Percentiles rank a stretch among this genome's conserved stretches.
Conservation (phyloP, 2,113 vertebrate species). For the Accipiter cooperii region DNA sequence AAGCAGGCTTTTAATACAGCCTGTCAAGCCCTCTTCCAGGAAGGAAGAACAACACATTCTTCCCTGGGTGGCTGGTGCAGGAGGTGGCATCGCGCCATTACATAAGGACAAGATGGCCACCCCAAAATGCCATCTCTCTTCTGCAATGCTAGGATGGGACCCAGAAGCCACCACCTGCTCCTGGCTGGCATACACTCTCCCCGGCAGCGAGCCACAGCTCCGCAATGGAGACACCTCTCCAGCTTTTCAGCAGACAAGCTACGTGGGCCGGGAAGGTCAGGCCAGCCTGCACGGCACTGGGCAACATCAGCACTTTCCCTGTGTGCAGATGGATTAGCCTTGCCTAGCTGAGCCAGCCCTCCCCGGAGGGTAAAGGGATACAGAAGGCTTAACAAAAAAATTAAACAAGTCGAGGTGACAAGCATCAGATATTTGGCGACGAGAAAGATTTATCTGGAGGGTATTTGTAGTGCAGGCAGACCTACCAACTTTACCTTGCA, state of each 20-base stretch:
- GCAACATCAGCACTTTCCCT: background rate
- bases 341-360: background rate
- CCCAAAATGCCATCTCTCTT: background rate
- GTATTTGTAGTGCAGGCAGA: background rate
- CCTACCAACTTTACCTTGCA: background rate
- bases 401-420: background rate
- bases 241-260: background rate
- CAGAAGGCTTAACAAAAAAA: background rate
- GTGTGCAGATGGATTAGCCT: background rate
- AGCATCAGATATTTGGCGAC: background rate
- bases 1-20: background rate
- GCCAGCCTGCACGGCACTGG: background rate
- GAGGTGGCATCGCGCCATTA: background rate
- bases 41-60: background rate
- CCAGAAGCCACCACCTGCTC: background rate
- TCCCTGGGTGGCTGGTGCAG: background rate
- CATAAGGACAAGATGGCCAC: conserved; percentile 16
- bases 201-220: accelerated
- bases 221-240: accelerated
- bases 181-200: accelerated
- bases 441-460: background rate
- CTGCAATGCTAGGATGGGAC: background rate
- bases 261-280: background rate
- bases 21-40: background rate
- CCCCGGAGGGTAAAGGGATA: background rate